Evolutionary conservation across 1,140 invertebrate genomes (phyloP), one percentile per base, ranked within the genome.

Genomic region (Cyphomyrmex costatus): DNA sequence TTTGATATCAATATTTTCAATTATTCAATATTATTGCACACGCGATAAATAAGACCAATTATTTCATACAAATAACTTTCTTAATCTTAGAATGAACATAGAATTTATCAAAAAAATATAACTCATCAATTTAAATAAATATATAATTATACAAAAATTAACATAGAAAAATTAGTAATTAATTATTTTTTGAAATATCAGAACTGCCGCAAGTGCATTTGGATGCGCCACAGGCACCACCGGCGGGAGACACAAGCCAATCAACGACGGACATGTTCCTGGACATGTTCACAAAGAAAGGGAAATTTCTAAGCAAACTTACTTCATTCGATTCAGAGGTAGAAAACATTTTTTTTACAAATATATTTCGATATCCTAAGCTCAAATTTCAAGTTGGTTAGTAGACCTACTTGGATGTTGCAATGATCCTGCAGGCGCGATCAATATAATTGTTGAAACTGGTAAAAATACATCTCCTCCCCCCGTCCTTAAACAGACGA

Each of bases 311-410:
- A 86, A 98, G 97, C 92, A 98, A 98, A 95, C 95, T 98, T 60
- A 98, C 98, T 8, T 98, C 98, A 0, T 97, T 98, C 87, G 98
- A 98, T 92, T 98, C 98, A 0, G 98, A 99, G 95, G 98, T 98
- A 95, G 97, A 96, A 63, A 49, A 49, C 70, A 73, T 82, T 68
- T 68, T 79, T 14, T 68, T 19, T 65, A 42, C 2, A 68, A 46
- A 66, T 36, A 8, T 33, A 51, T 12, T 33, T 16, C 14, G 14
- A 33, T 46, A 33, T 83, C 36, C 5, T 46, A 74, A 74, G 42
- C 21, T 82, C 27, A 24, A 83, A 6, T 73, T 73, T 83, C 53
- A 83, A 73, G 27, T 74, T 83, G 68, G 24, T 60, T 27, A 33
- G 12, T 63, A 24, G 12, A 61, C 14, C n/a, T 53, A 73, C n/a